Percentiles rank a stretch among this genome's conserved stretches.
phyloP scores from a whole-genome alignment of 2,797 vertebrate genomes.

The Micromesistius poutassou region DNA sequence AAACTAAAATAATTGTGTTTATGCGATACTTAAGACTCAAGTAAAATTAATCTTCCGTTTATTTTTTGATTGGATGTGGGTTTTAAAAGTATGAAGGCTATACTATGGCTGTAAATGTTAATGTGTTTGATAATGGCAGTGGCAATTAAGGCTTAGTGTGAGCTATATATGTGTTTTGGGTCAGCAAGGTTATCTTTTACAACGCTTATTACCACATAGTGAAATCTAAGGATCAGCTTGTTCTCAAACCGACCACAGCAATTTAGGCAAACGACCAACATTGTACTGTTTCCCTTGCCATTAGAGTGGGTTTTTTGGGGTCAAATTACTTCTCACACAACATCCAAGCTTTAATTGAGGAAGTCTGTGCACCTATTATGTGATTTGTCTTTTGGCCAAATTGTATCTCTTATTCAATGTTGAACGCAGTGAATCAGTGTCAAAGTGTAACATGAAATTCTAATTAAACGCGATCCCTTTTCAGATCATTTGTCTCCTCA shows the following conservation, averaged over 20 bases:
- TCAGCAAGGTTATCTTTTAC: background rate
- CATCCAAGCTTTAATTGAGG: background rate
- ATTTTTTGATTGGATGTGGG: background rate
- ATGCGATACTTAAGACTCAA: background rate
- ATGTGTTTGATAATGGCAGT: background rate
- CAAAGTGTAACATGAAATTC: constrained; percentile 21
- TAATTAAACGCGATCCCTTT: background rate
- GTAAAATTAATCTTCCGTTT: background rate
- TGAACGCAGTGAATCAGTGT: background rate
- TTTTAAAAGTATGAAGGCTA: background rate
- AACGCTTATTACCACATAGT: background rate
- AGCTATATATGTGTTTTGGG: background rate
- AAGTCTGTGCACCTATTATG: background rate
- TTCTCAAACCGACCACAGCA: background rate
- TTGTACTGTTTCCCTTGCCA: background rate
- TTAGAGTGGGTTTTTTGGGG: constrained; percentile 4
- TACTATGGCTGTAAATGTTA: background rate
- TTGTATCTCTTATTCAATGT: background rate
- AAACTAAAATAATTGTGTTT: background rate
- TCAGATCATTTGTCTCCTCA: background rate
- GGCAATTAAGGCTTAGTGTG: background rate
- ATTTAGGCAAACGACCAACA: background rate
- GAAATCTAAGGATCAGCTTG: background rate
- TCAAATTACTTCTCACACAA: background rate
- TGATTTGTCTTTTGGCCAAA: constrained; percentile 24